Evolutionary conservation across 2,888 invertebrate species (phyloP).

Genomic region (Allygus modestus): DNA sequence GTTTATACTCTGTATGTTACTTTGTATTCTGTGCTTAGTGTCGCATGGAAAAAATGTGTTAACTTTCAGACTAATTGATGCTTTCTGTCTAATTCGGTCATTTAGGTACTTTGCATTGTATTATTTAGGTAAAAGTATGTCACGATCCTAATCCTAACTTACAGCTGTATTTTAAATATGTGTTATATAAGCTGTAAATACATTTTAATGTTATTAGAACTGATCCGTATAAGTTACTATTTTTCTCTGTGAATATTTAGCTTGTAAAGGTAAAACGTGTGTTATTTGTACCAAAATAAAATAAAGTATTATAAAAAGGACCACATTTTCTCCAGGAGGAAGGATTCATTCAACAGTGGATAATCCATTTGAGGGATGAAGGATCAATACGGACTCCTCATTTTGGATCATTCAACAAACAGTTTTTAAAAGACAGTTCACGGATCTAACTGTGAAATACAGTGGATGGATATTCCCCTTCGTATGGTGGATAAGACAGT

Average conservation of each 20-base stretch:
- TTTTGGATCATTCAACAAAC: conserved; percentile 30
- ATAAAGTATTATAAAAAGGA: conserved; percentile 49
- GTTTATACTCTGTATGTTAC: neutral
- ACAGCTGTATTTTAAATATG: conserved; percentile 11
- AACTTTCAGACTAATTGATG: neutral
- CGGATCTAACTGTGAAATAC: neutral
- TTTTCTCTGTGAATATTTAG: conserved; percentile 41
- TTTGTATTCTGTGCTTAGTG: neutral
- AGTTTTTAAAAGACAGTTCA: neutral
- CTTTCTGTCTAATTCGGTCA: neutral
- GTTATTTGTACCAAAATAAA: conserved; percentile 54
- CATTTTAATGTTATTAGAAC: conserved; percentile 14
- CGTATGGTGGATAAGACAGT: neutral
- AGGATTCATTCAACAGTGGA: conserved; percentile 55
- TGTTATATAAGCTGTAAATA: conserved; percentile 27
- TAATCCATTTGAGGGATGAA: conserved; percentile 59
- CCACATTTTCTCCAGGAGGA: conserved; percentile 50
- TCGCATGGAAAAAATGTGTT: neutral
- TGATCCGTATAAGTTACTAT: conserved; percentile 9
- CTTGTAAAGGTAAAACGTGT: conserved; percentile 36
- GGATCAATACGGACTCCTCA: conserved; percentile 40
- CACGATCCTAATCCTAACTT: neutral
- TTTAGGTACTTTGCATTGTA: neutral
- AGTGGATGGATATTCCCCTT: conserved; percentile 7
- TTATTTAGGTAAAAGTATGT: neutral